phyloP scores from a whole-genome alignment of 2,797 vertebrate species.

The Glossophaga mutica region DNA sequence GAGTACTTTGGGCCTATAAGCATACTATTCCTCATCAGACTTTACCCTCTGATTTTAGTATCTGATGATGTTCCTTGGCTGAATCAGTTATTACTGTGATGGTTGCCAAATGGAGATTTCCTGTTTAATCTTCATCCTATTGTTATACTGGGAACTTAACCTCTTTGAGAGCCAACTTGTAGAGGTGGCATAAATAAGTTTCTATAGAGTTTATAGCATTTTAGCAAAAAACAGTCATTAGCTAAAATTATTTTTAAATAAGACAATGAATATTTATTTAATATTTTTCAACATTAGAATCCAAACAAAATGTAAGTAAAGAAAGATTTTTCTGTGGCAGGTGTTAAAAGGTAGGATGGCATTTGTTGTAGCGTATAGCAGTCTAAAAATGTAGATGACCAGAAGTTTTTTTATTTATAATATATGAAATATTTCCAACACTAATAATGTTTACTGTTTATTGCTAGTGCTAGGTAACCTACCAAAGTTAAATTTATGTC shows the following conservation, averaged over 20 bases:
- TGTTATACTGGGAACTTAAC: not conserved
- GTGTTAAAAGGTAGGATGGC: not conserved
- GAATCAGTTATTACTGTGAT: not conserved
- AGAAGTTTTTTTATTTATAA: not conserved
- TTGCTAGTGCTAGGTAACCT: not conserved
- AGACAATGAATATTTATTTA: not conserved
- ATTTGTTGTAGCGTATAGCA: not conserved
- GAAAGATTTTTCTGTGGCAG: not conserved
- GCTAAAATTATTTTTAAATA: not conserved
- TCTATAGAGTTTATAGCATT: not conserved
- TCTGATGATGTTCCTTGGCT: slow-evolving; percentile 11
- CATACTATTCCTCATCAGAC: not conserved
- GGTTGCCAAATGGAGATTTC: not conserved
- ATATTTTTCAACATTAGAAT: not conserved
- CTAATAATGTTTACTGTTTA: not conserved
- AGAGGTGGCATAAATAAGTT: not conserved
- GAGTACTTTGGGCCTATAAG: not conserved
- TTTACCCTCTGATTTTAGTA: not conserved
- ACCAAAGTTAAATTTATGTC: not conserved
- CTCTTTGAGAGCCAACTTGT: not conserved
- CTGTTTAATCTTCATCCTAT: not conserved
- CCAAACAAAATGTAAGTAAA: not conserved
- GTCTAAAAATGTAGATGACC: not conserved
- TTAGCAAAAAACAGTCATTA: not conserved
- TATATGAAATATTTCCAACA: not conserved